phyloP scores from a whole-genome alignment of 1,140 invertebrate species.

The Halictus rubicundus region DNA sequence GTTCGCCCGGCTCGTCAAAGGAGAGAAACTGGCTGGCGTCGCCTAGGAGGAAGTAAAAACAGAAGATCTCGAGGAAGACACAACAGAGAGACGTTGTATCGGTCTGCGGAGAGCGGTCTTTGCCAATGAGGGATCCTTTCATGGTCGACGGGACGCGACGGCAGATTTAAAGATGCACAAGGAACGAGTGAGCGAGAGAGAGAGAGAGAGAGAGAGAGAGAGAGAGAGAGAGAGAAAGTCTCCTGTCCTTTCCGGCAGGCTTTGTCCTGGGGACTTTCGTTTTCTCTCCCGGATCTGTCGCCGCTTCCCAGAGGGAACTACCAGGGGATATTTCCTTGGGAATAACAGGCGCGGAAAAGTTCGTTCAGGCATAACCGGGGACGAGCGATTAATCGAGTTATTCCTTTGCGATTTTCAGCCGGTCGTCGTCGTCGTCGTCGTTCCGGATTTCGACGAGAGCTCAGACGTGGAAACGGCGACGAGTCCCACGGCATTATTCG shows the following conservation, averaged over 20 bases:
- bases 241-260: neutral
- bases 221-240: neutral
- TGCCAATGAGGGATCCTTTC: conserved; percentile 35
- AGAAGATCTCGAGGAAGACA: neutral
- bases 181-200: neutral
- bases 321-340: conserved; percentile 15
- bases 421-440: too few species aligned
- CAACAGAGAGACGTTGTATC: conserved; percentile 24
- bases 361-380: conserved; percentile 32
- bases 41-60: neutral
- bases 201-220: neutral
- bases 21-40: neutral
- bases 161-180: conserved; percentile 41
- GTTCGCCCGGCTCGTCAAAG: neutral
- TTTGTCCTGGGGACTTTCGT: neutral
- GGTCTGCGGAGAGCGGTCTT: conserved; percentile 1
- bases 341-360: conserved; percentile 51
- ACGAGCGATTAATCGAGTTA: conserved; percentile 57
- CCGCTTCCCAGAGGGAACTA: too few species aligned
- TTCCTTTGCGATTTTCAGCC: conserved; percentile 45
- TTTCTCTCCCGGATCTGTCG: conserved; percentile 10
- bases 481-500: conserved; percentile 41
- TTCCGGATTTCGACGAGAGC: neutral
- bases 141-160: conserved; percentile 27
- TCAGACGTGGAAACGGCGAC: too few species aligned